These are phyloP conservation scores for Eubucco bourcierii DNA, from an alignment of 2,113 vertebrate genomes.

Conservation along the genomic window DNA sequence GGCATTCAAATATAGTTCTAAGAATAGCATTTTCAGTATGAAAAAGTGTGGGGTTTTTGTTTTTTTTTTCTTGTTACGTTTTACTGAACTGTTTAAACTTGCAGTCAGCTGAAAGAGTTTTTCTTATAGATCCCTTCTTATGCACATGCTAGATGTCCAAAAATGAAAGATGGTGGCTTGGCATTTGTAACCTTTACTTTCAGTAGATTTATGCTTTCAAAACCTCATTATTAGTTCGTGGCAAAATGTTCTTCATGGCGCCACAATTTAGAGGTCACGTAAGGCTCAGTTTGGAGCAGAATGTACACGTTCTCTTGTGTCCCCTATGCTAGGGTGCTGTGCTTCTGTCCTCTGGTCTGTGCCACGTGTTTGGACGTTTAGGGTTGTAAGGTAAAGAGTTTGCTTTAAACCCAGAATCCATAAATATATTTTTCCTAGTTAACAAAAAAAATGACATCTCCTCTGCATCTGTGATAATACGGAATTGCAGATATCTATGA, in stretches of 20 bases:
- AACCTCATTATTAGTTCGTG: background rate
- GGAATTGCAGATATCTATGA: background rate
- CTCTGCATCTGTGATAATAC: background rate
- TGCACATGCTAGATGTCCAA: background rate
- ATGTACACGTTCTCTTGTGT: background rate
- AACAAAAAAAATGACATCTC: background rate
- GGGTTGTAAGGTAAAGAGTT: background rate
- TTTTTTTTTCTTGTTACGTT: background rate
- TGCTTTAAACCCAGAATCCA: background rate
- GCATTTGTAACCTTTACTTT: background rate
- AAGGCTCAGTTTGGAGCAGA: background rate
- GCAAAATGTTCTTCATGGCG: background rate
- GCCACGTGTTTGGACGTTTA: background rate
- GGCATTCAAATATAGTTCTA: background rate
- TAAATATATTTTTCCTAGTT: background rate
- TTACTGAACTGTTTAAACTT: background rate
- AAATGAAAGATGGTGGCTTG: constrained; percentile 1
- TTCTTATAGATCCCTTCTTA: background rate
- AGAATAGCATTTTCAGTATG: constrained; percentile 3
- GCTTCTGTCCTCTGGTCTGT: background rate
- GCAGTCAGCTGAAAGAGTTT: background rate
- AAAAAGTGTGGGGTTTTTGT: background rate
- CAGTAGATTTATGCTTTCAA: background rate
- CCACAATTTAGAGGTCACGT: background rate
- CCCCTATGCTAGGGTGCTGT: background rate